Evolutionary conservation across 2,113 vertebrate species (phyloP), one percentile per base, ranked within the genome.

Genomic region (Neolamprologus falcicula): DNA sequence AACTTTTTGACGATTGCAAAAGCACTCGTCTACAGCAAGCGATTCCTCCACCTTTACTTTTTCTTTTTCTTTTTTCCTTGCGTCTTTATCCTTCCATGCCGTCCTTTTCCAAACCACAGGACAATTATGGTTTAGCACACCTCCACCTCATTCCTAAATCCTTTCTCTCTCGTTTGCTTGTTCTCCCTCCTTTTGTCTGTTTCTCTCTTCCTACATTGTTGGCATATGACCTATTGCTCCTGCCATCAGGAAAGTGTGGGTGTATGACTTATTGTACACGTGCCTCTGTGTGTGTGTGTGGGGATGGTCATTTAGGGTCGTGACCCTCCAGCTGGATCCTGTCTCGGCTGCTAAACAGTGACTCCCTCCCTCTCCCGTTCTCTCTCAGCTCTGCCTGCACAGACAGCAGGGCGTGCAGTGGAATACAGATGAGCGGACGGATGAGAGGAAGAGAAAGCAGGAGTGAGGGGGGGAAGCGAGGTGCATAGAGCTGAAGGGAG

Each of bases 351-450:
- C 93, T 95, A 95, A 94, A 94, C 88, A 86, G 87, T 53, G 82
- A 90, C 88, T 91, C 88, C 66, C 66, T 61, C 80, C n/a, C 66
- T 83, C 66, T 53, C 85, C 57, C 50, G 7, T 80, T 87, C 90
- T 78, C 86, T 85, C 89, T 80, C 86, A 61, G 83, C 90, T 88
- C 88, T 78, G 88, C 83, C 91, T 83, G 90, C 86, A 92, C 80
- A 93, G 93, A 94, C 94, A 93, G 94, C 80, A 21, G 87, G 57
- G 54, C 55, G n/a, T 93, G 94, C 54, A 35, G 79, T 33, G 63
- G 96, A 92, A 97, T 96, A 93, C 93, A 50, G 84, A 97, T 96
- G 89, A 95, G 95, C 24, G 17, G 63, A 83, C 59, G 16, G 90
- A 83, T 42, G 55, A 83, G 50, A 61, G 71, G 86, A 68, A 61